phyloP scores from a whole-genome alignment of 2,888 invertebrate species.

The Cephalotes varians region DNA sequence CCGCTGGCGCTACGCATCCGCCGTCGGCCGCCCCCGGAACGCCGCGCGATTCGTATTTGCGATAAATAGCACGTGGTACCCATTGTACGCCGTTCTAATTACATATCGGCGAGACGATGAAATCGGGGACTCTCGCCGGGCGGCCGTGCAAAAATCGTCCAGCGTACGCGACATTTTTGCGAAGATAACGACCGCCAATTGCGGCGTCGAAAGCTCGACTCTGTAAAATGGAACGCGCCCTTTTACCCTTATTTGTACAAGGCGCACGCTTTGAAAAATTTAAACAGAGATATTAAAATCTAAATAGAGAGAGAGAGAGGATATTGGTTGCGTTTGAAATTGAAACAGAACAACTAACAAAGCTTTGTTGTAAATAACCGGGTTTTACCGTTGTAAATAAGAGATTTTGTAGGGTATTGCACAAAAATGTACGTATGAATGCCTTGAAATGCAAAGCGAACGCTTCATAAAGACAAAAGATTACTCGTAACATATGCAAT shows the following conservation, averaged over 20 bases:
- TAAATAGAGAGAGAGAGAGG: no score
- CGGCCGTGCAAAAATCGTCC: constrained; percentile 4
- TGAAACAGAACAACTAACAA: background rate
- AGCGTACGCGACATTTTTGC: constrained; percentile 26
- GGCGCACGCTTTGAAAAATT: background rate
- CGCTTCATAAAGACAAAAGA: background rate
- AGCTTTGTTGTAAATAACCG: background rate
- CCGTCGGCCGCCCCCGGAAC: constrained; percentile 16
- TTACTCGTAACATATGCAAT: background rate
- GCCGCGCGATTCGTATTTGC: constrained; percentile 24
- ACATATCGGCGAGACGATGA: constrained; percentile 39
- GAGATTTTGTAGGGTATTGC: background rate
- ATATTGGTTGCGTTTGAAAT: background rate
- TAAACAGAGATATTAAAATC: background rate
- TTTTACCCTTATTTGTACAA: constrained; percentile 5
- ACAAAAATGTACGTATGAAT: background rate
- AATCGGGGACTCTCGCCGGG: constrained; percentile 4
- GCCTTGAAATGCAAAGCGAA: background rate
- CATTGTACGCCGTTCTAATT: constrained; percentile 42
- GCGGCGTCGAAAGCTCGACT: background rate
- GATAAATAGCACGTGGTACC: constrained; percentile 37
- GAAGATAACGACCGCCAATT: constrained; percentile 22
- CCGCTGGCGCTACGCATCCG: background rate
- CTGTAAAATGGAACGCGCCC: constrained; percentile 3
- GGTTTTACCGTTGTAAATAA: no score